Evolutionary conservation across 2,113 vertebrate genomes (phyloP).

Genomic region (Crotalus horridus): DNA sequence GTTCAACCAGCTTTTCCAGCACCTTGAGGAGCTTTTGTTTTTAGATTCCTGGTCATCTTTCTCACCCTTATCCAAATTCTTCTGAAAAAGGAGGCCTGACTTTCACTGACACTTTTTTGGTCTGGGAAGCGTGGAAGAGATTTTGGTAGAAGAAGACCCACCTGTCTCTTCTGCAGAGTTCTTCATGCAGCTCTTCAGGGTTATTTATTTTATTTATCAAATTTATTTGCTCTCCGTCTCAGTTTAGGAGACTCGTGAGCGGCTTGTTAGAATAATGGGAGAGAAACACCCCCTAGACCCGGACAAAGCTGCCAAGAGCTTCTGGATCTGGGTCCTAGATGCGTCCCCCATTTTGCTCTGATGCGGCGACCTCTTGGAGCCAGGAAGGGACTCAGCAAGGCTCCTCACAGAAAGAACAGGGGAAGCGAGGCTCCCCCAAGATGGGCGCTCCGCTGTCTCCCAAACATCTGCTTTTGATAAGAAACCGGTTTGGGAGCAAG

Average conservation of each 20-base stretch:
- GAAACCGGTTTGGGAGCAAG: background rate
- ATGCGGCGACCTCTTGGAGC: background rate
- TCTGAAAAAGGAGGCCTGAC: background rate
- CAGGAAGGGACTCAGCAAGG: background rate
- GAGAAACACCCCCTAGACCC: background rate
- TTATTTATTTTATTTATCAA: background rate
- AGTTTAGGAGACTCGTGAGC: background rate
- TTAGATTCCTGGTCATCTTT: background rate
- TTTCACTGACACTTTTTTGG: background rate
- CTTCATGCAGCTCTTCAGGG: background rate
- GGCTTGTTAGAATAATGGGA: background rate
- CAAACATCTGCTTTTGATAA: background rate
- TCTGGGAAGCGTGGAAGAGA: background rate
- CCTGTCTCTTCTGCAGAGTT: background rate
- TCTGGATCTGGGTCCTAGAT: background rate
- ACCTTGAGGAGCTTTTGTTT: background rate
- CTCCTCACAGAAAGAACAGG: background rate
- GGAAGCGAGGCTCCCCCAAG: background rate
- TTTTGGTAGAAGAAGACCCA: background rate
- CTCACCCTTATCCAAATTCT: background rate
- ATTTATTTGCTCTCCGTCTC: background rate
- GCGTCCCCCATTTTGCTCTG: rapidly evolving
- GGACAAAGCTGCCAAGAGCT: background rate
- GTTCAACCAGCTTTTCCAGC: background rate
- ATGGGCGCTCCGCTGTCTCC: background rate